These are phyloP conservation scores for Cyprinodon diabolis DNA, from an alignment of 2,797 vertebrate genomes.

Conservation along the genomic window DNA sequence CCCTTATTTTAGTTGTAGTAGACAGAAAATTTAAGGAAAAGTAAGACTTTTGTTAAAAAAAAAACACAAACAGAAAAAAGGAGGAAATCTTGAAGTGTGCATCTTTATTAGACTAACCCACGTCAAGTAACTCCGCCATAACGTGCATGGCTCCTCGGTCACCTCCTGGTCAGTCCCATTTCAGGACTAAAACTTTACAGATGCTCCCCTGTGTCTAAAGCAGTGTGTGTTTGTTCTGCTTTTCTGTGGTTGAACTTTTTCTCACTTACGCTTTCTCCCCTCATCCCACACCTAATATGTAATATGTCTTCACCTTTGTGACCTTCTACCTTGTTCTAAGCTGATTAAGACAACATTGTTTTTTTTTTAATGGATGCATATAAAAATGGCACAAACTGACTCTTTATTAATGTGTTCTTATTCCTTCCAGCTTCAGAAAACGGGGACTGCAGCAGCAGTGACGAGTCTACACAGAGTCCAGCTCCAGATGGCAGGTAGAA, in stretches of 20 bases:
- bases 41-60: background rate
- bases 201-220: conserved; percentile 6
- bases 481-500: conserved; percentile 91
- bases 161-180: conserved; percentile 28
- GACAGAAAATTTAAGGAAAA: background rate
- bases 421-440: conserved; percentile 81
- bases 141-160: conserved; percentile 63
- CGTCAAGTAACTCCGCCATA: conserved; percentile 50
- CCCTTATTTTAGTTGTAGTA: background rate
- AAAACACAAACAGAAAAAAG: no score
- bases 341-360: conserved; percentile 12
- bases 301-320: conserved; percentile 2
- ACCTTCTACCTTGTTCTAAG: conserved; percentile 32
- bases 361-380: background rate
- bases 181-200: conserved; percentile 32
- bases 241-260: conserved; percentile 29
- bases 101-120: conserved; percentile 64
- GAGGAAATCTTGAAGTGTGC: conserved; percentile 56
- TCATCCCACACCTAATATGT: background rate
- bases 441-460: conserved; percentile 92
- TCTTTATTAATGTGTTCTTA: background rate
- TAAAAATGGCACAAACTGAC: background rate
- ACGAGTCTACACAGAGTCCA: conserved; percentile 90
- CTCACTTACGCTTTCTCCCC: conserved; percentile 14
- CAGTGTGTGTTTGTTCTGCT: conserved; percentile 22